A percentile compares a stretch with the other conserved stretches of the same genome.
Evolutionary conservation across 2,888 invertebrate genomes (phyloP).

Genomic region (Andrena haemorrhoa): DNA sequence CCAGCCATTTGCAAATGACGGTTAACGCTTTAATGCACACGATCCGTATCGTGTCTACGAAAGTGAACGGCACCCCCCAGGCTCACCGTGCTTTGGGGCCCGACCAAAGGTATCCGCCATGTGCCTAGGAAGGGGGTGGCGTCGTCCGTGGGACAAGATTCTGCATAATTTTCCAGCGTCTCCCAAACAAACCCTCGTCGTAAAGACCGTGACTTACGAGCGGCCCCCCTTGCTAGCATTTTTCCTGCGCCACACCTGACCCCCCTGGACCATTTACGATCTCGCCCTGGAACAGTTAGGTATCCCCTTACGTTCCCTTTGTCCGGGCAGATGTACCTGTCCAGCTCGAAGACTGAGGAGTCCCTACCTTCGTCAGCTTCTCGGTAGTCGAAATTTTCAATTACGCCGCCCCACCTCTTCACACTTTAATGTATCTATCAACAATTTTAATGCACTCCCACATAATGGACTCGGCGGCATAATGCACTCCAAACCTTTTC

Average conservation of each 20-base stretch:
- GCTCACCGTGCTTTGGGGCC: constrained; percentile 2
- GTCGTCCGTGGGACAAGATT: constrained; percentile 53
- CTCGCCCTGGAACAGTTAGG: constrained; percentile 61
- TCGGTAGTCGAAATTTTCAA: neutral
- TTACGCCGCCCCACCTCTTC: constrained; percentile 46
- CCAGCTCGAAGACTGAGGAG: neutral
- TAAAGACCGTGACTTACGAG: constrained; percentile 77
- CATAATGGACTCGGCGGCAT: constrained; percentile 73
- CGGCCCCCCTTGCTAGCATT: constrained; percentile 50
- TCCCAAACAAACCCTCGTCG: constrained; percentile 69
- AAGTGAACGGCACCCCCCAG: neutral
- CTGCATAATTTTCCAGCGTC: constrained; percentile 79
- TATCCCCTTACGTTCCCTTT: constrained; percentile 42
- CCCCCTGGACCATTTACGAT: constrained; percentile 41
- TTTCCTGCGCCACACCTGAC: constrained; percentile 59
- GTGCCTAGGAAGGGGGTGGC: constrained; percentile 43
- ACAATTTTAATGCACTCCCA: constrained; percentile 77
- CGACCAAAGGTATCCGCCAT: constrained; percentile 10
- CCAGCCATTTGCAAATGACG: constrained; percentile 19
- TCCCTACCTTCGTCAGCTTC: neutral
- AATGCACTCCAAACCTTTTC: constrained; percentile 73
- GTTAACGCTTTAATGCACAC: neutral
- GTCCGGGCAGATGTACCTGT: constrained; percentile 26
- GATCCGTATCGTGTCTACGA: constrained; percentile 12
- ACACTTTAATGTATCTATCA: constrained; percentile 77